phyloP scores from a whole-genome alignment of 1,140 invertebrate species.

The Ditylenchus dipsaci region DNA sequence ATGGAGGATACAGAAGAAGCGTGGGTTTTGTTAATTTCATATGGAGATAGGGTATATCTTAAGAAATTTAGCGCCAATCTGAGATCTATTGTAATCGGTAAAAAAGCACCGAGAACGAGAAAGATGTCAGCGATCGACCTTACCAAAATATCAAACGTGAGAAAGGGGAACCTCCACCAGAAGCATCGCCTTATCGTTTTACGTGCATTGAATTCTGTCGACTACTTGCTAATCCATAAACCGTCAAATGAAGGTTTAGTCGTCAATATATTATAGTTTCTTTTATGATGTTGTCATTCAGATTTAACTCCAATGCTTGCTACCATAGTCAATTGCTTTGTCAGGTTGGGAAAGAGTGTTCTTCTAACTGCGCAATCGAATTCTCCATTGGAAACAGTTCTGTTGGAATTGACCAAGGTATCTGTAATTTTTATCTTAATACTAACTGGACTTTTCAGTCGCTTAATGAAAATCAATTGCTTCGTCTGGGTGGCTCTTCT shows the following conservation, averaged over 20 bases:
- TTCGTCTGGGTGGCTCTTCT: neutral
- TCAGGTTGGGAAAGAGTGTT: neutral
- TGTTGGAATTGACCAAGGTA: neutral
- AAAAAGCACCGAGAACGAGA: neutral
- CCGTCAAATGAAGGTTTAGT: too few species aligned
- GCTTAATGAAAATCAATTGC: neutral
- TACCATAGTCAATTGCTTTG: neutral
- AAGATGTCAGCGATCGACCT: too few species aligned
- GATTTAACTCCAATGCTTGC: neutral
- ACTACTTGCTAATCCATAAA: too few species aligned
- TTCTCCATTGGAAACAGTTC: neutral
- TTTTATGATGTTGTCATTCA: neutral
- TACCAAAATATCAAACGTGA: too few species aligned
- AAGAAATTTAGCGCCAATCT: constrained; percentile 3
- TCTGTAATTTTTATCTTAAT: neutral
- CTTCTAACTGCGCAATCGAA: neutral
- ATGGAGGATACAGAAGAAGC: neutral
- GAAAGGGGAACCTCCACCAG: too few species aligned
- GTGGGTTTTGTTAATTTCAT: neutral
- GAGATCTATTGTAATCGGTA: constrained; percentile 1
- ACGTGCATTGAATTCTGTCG: too few species aligned
- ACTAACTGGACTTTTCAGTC: neutral
- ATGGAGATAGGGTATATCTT: neutral
- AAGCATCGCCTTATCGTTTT: too few species aligned
- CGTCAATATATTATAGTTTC: neutral